Percentiles rank a stretch among this genome's conserved stretches.
phyloP scores from a whole-genome alignment of 2,797 vertebrate species.

The Halcyon smyrnensis region DNA sequence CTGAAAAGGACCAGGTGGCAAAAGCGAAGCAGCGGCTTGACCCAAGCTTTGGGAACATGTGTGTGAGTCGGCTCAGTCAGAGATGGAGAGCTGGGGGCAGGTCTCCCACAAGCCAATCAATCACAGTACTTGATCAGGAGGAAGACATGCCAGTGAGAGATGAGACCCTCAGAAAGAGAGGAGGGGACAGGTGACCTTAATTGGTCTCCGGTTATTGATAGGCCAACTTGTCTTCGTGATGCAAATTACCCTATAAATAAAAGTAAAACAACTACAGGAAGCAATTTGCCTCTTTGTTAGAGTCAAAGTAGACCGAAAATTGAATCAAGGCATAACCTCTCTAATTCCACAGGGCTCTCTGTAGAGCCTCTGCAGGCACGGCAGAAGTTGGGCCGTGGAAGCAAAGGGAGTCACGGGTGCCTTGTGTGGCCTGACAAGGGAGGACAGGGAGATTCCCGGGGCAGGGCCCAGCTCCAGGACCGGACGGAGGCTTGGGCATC shows the following conservation, averaged over 20 bases:
- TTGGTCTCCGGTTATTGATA: conserved; percentile 55
- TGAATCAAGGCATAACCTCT: not conserved
- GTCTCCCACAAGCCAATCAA: not conserved
- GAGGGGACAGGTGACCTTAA: conserved; percentile 70
- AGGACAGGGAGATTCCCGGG: accelerated
- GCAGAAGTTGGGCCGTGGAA: accelerated
- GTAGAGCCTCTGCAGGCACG: not conserved
- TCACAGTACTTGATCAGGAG: conserved; percentile 1
- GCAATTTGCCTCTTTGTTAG: conserved; percentile 62
- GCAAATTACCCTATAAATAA: conserved; percentile 71
- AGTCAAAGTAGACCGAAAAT: conserved; percentile 55
- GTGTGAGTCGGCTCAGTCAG: accelerated
- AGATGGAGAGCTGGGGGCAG: not conserved
- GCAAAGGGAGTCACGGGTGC: accelerated
- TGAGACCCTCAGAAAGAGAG: conserved; percentile 26
- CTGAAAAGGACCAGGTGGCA: not conserved
- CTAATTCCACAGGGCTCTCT: not conserved
- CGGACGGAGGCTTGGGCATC: accelerated
- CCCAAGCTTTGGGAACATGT: not conserved
- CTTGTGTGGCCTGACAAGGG: accelerated
- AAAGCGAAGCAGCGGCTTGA: not conserved
- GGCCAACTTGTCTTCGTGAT: conserved; percentile 57
- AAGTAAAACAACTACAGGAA: conserved; percentile 66
- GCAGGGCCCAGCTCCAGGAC: not conserved
- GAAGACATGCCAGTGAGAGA: conserved; percentile 32